Base-by-base conservation (phyloP, 2,113 vertebrate species). In the Paramisgurnus dabryanus region DNA sequence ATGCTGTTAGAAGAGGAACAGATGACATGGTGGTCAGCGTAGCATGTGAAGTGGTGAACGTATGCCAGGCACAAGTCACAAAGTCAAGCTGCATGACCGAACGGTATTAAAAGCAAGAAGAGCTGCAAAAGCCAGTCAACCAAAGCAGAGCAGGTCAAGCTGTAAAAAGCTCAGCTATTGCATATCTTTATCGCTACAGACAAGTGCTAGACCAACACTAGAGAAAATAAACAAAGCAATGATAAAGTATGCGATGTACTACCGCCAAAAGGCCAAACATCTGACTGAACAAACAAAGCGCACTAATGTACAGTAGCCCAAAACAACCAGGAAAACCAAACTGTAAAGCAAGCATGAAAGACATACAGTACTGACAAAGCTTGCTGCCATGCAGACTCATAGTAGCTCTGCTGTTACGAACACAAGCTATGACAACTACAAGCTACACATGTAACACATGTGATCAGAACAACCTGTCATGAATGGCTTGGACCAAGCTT, bases 401-500 rank as follows among this genome's bases (percentile, higher is more conserved):
- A 50, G 60, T 43, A 73, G 58, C 45, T 43, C 34, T 43, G 15
- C 7, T 27, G 50, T 39, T 53, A 73, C 77, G 58, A n/a, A 43
- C 50, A 75, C 58, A 63, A 63, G 58, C 72, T 49, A 9, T 49
- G 72, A 73, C 10, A 22, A 12, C 17, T 22, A 22, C 11, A 58
- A 7, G 13, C 55, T 17, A 58, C n/a, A 58, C 53, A 57, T 57
- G 53, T 57, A 57, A 15, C 0, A 74, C 55, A 10, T 74, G 57
- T 74, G 22, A 74, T 63, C 43, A 49, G 18, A 64, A 17, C 55
- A 61, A 41, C 71, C 71, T 61, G 53, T 58, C 58, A 58, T 58
- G 40, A 74, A 74, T 74, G 71, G 40, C 73, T 75, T 75, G 73
- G 73, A 75, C 60, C 73, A 61, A 61, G 40, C 71, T 74, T 40